Conservation (phyloP, 2,797 vertebrate genomes). For the Pipistrellus pygmaeus region DNA sequence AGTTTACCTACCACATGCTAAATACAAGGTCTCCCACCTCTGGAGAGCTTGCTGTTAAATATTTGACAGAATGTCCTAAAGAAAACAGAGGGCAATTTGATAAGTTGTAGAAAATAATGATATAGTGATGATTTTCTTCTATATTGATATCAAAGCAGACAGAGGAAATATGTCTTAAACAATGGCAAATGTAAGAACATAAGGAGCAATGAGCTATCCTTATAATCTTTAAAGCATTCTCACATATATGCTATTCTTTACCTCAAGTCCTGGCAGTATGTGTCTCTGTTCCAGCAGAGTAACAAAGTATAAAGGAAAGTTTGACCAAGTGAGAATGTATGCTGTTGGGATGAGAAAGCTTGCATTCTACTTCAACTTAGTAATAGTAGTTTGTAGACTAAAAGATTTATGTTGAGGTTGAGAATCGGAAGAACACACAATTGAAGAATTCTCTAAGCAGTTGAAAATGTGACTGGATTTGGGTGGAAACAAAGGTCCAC, state of each 20-base stretch:
- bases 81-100: background rate
- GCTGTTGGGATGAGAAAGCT: background rate
- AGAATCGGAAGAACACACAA: background rate
- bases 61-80: background rate
- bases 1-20: background rate
- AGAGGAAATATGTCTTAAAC: background rate
- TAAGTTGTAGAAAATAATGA: slow-evolving; percentile 2
- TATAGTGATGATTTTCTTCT: background rate
- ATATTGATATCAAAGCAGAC: background rate
- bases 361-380: background rate
- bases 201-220: background rate
- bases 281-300: background rate
- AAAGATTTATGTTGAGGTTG: background rate
- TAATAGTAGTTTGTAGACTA: background rate
- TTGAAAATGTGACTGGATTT: background rate
- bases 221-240: background rate
- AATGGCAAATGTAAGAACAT: background rate
- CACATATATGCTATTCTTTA: background rate
- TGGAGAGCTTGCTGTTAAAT: background rate
- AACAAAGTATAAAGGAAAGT: background rate
- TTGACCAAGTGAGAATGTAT: background rate
- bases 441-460: background rate
- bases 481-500: background rate
- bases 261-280: background rate
- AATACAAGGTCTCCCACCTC: background rate